Evolutionary conservation across 2,888 invertebrate species (phyloP).

Genomic region (Sclerodermus sp.): DNA sequence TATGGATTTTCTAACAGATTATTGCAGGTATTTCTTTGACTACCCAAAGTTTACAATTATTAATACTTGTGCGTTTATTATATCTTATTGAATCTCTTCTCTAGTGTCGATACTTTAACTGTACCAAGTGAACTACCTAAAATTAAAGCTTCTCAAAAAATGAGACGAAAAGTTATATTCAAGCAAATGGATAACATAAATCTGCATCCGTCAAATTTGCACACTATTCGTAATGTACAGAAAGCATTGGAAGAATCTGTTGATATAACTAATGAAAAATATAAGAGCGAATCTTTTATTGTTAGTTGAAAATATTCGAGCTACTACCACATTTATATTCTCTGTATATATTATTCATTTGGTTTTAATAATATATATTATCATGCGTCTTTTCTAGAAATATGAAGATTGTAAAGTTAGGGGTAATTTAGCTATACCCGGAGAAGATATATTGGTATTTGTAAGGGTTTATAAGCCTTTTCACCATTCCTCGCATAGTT

Average conservation of each 20-base stretch:
- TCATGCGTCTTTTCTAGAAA: slow-evolving; percentile 25
- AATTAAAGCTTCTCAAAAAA: slow-evolving; percentile 3
- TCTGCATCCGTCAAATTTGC: slow-evolving; percentile 25
- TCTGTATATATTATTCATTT: not conserved
- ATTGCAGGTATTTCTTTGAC: slow-evolving; percentile 57
- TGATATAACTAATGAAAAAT: slow-evolving; percentile 28
- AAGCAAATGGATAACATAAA: slow-evolving; percentile 28
- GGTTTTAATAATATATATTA: slow-evolving; percentile 7
- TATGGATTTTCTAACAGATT: slow-evolving; percentile 54
- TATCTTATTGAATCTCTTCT: not conserved
- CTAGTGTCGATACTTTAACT: slow-evolving; percentile 43
- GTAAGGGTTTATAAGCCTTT: slow-evolving; percentile 62
- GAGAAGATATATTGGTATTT: slow-evolving; percentile 56
- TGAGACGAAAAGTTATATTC: slow-evolving; percentile 26
- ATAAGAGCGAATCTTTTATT: slow-evolving; percentile 40
- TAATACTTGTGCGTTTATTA: not conserved
- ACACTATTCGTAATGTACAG: slow-evolving; percentile 37
- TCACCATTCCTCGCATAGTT: slow-evolving; percentile 15
- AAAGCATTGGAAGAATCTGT: slow-evolving; percentile 22
- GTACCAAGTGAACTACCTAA: slow-evolving; percentile 37
- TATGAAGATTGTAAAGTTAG: slow-evolving; percentile 19
- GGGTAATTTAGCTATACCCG: slow-evolving; percentile 32
- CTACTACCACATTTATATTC: not conserved
- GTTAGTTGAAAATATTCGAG: slow-evolving; percentile 29
- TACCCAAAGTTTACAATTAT: not conserved